Percentiles rank a stretch among this genome's conserved stretches.
These are phyloP conservation scores for Apamea sordens DNA, from an alignment of 2,888 invertebrate genomes.

Conservation along the genomic window DNA sequence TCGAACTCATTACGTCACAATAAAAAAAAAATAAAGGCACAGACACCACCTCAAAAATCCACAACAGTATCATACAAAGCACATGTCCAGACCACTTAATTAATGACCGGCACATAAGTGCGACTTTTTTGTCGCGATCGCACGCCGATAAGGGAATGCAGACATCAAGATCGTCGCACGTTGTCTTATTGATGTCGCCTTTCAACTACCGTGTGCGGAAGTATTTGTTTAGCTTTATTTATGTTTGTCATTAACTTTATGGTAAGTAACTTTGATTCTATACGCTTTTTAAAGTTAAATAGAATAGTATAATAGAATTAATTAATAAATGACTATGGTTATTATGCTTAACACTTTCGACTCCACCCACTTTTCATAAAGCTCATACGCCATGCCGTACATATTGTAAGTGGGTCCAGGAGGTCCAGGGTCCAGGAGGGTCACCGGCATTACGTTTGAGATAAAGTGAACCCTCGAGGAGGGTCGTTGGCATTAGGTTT, in stretches of 20 bases:
- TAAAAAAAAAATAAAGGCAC: slow-evolving; percentile 48
- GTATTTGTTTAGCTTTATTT: slow-evolving; percentile 71
- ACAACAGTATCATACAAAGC: slow-evolving; percentile 54
- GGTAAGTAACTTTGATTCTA: slow-evolving; percentile 2
- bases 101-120: slow-evolving; percentile 84
- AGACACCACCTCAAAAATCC: slow-evolving; percentile 57
- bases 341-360: too few relatives aligned
- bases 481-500: too few relatives aligned
- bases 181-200: slow-evolving; percentile 83
- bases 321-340: too few relatives aligned
- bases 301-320: background rate
- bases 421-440: too few relatives aligned
- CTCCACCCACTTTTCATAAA: too few relatives aligned
- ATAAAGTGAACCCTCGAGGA: too few relatives aligned
- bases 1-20: slow-evolving; percentile 47
- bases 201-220: slow-evolving; percentile 82
- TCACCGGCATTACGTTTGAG: too few relatives aligned
- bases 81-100: slow-evolving; percentile 76
- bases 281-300: background rate
- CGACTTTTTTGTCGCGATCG: slow-evolving; percentile 75
- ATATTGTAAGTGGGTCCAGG: too few relatives aligned
- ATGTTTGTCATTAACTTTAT: slow-evolving; percentile 30
- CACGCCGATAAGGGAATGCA: slow-evolving; percentile 75
- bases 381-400: too few relatives aligned
- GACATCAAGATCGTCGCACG: slow-evolving; percentile 84